Conservation (phyloP, 2,113 vertebrate species). For the Cyprinodon variegatus region DNA sequence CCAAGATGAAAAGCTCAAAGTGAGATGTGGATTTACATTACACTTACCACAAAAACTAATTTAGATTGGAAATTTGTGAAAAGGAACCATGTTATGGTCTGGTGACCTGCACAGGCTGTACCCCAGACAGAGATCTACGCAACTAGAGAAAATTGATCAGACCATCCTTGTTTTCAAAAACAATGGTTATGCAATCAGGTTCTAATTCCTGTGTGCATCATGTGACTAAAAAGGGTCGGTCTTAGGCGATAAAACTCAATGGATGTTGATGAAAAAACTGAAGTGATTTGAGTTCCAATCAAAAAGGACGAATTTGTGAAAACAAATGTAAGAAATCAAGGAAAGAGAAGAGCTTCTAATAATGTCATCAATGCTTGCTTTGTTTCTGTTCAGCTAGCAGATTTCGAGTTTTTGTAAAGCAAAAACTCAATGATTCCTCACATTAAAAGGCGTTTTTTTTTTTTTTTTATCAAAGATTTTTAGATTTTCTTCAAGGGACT, state of each 20-base stretch:
- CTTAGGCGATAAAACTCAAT: too few relatives aligned
- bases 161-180: too few relatives aligned
- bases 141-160: background rate
- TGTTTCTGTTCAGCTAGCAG: background rate
- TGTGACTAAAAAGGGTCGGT: too few relatives aligned
- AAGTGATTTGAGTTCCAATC: too few relatives aligned
- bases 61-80: constrained; percentile 1
- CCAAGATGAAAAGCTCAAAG: constrained; percentile 22
- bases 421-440: background rate
- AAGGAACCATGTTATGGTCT: background rate
- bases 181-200: too few relatives aligned
- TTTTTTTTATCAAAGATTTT: background rate
- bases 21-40: constrained; percentile 32
- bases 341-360: too few relatives aligned
- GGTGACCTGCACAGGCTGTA: background rate
- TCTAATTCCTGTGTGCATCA: too few relatives aligned
- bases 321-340: too few relatives aligned
- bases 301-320: too few relatives aligned
- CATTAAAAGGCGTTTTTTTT: background rate
- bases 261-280: too few relatives aligned
- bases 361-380: background rate
- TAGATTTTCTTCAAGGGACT: too few relatives aligned
- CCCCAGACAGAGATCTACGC: constrained; percentile 9
- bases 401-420: background rate
- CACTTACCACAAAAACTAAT: constrained; percentile 14